Conservation (phyloP, 1,140 invertebrate genomes). For the Akabosia matsudoensis region DNA sequence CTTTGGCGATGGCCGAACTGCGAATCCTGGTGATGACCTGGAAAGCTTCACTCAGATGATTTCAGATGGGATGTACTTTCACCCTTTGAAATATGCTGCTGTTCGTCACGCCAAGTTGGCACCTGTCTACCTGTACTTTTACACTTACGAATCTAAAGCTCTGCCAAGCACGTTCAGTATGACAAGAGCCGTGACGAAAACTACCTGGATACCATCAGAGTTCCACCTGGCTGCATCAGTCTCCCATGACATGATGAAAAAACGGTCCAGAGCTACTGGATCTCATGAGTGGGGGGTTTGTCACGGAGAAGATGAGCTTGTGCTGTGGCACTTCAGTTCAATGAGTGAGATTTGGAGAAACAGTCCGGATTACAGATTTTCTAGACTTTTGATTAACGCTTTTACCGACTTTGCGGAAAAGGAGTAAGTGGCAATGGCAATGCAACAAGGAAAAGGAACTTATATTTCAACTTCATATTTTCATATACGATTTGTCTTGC, state of each 20-base stretch:
- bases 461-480: background rate
- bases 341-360: constrained; percentile 13
- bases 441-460: background rate
- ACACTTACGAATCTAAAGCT: background rate
- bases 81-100: background rate
- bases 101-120: background rate
- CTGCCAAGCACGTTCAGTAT: background rate
- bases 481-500: background rate
- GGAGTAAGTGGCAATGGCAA: constrained; percentile 4
- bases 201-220: background rate
- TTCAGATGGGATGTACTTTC: constrained; percentile 18
- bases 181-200: background rate
- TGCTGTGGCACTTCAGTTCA: constrained; percentile 3
- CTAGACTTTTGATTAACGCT: background rate
- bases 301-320: constrained; percentile 7
- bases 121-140: constrained; percentile 14
- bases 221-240: background rate
- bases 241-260: constrained; percentile 5
- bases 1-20: background rate
- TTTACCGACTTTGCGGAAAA: constrained; percentile 10
- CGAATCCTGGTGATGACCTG: constrained; percentile 18
- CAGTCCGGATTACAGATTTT: constrained; percentile 21
- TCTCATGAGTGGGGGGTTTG: constrained; percentile 4
- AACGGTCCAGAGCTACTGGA: background rate
- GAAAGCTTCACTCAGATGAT: constrained; percentile 23